Conservation (phyloP, 2,797 vertebrate species). For the Poeciliopsis turneri region DNA sequence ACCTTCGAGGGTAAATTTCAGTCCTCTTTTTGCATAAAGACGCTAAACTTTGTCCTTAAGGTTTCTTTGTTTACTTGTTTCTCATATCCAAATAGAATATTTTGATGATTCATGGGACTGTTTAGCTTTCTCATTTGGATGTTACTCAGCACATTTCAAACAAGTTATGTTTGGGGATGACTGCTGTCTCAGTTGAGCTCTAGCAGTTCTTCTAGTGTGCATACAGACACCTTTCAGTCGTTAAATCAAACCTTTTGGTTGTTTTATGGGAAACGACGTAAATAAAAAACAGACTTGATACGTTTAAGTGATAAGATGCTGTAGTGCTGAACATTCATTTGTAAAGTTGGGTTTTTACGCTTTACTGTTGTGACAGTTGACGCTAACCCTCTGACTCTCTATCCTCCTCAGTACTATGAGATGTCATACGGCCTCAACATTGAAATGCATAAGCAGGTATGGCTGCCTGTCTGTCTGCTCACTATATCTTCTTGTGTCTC, state of each 20-base stretch:
- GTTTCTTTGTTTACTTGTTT: neutral
- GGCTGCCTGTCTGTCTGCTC: slow-evolving; percentile 38
- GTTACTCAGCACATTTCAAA: neutral
- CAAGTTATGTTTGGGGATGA: neutral
- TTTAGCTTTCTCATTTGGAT: neutral
- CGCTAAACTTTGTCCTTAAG: neutral
- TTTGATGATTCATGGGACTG: neutral
- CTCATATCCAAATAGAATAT: neutral
- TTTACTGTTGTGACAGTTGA: neutral
- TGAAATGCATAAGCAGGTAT: slow-evolving; percentile 96
- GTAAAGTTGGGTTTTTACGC: neutral
- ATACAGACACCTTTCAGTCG: neutral
- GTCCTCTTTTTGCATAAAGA: neutral
- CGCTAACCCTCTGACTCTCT: slow-evolving; percentile 35
- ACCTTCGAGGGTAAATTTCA: neutral
- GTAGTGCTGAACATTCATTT: neutral
- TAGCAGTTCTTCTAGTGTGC: neutral
- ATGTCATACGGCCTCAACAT: slow-evolving; percentile 99
- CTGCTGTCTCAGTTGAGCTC: neutral
- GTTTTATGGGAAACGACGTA: slow-evolving; percentile 2
- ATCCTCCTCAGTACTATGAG: slow-evolving; percentile 90
- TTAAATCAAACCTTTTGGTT: neutral
- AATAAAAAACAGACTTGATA: neutral
- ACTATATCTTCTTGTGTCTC: slow-evolving; percentile 30
- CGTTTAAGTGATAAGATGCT: neutral